Evolutionary conservation across 2,113 vertebrate genomes (phyloP).

Genomic region (Apeltes quadracus): DNA sequence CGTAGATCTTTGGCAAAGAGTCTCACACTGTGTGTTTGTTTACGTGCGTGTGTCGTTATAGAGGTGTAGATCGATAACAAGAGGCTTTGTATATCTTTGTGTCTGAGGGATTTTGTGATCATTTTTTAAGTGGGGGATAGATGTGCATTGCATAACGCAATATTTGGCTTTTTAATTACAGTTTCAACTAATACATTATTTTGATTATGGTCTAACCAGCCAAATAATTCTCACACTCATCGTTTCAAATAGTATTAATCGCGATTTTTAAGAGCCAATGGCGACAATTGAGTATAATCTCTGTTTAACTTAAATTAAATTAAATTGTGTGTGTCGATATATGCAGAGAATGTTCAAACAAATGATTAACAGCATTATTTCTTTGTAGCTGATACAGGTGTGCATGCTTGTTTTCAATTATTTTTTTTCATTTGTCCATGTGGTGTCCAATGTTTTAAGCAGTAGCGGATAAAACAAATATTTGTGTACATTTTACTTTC

Average conservation of each 20-base stretch:
- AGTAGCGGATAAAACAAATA: constrained; percentile 1
- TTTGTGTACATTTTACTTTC: constrained; percentile 12
- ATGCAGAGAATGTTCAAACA: not conserved
- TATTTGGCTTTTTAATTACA: constrained; percentile 8
- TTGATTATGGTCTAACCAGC: not conserved
- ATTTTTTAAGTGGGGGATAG: not conserved
- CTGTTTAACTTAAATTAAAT: too few species aligned
- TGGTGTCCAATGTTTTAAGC: not conserved
- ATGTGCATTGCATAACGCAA: constrained; percentile 3
- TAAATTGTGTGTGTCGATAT: too few species aligned
- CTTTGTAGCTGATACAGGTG: constrained; percentile 2
- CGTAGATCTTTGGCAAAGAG: constrained; percentile 67
- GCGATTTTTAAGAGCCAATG: not conserved
- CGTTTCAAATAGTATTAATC: not conserved
- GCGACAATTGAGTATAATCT: too few species aligned
- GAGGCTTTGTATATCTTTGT: constrained; percentile 3
- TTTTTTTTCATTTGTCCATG: constrained; percentile 10
- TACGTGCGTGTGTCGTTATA: constrained; percentile 29
- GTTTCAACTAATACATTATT: not conserved
- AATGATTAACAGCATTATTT: not conserved
- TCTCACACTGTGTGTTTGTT: constrained; percentile 30
- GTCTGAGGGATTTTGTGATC: constrained; percentile 2
- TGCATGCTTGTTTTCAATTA: not conserved
- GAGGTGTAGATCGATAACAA: constrained; percentile 41
- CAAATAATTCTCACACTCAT: not conserved